A percentile compares a stretch with the other conserved stretches of the same genome.
Conservation (phyloP, 1,140 invertebrate species). For the Habropoda laboriosa region DNA sequence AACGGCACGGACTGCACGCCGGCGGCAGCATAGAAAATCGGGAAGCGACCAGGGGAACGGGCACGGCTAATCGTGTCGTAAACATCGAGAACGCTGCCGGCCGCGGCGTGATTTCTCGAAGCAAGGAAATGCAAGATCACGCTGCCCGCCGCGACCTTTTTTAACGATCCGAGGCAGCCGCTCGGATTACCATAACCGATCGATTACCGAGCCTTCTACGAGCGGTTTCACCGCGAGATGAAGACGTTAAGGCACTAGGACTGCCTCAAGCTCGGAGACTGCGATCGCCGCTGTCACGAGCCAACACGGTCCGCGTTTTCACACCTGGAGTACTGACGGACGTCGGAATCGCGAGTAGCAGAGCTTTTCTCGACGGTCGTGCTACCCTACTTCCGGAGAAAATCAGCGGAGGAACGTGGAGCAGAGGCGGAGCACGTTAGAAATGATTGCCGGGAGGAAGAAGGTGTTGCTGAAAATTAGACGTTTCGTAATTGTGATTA, state of each 20-base stretch:
- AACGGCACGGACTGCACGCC: too few species aligned
- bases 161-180: not conserved
- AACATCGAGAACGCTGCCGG: not conserved
- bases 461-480: too few species aligned
- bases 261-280: not conserved
- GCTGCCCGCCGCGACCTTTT: constrained; percentile 2
- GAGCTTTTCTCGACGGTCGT: too few species aligned
- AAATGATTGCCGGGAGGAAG: too few species aligned
- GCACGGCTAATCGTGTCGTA: constrained; percentile 8
- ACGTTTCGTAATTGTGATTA: too few species aligned
- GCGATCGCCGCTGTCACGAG: not conserved
- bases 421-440: too few species aligned
- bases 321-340: not conserved
- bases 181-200: constrained; percentile 25
- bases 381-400: not conserved
- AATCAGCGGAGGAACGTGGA: not conserved
- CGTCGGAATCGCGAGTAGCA: too few species aligned
- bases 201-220: constrained; percentile 6
- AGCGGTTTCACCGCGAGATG: constrained; percentile 15
- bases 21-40: constrained; percentile 6
- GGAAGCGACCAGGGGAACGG: constrained; percentile 1
- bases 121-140: constrained; percentile 10
- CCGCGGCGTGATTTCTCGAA: constrained; percentile 11
- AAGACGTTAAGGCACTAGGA: constrained; percentile 7
- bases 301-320: not conserved